These are phyloP conservation scores for Anolis sagrei DNA, from an alignment of 2,113 vertebrate genomes.

Conservation along the genomic window DNA sequence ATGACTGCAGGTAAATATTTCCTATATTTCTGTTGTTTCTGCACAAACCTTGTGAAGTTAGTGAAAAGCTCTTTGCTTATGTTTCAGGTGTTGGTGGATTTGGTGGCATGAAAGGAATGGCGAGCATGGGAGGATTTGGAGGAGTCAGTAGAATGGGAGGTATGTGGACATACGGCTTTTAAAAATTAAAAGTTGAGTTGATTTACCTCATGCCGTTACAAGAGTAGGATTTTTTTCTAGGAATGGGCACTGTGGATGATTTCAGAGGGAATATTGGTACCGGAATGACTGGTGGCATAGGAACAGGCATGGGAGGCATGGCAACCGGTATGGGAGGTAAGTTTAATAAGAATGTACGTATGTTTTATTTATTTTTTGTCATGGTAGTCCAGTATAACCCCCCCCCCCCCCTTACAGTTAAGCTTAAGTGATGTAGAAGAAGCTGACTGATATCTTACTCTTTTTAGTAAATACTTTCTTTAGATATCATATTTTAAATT, in stretches of 20 bases:
- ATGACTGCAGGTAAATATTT: constrained; percentile 86
- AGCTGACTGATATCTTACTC: too few relatives aligned
- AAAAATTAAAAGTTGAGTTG: neutral
- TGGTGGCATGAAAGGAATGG: constrained; percentile 91
- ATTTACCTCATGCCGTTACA: constrained; percentile 3
- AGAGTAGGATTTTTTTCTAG: constrained; percentile 34
- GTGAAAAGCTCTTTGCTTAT: constrained; percentile 61
- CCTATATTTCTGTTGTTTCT: neutral
- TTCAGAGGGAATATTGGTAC: constrained; percentile 56
- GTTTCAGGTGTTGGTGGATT: constrained; percentile 87
- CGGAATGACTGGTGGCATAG: constrained; percentile 41
- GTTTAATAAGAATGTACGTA: neutral
- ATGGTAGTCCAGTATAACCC: neutral
- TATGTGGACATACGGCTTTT: constrained; percentile 57
- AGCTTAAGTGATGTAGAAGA: neutral
- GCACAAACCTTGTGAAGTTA: constrained; percentile 24
- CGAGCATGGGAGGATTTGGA: constrained; percentile 90
- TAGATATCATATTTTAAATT: neutral
- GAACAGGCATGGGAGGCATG: constrained; percentile 39
- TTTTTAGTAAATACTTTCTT: neutral
- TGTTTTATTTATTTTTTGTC: neutral
- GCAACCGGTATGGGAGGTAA: constrained; percentile 58
- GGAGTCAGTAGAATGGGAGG: constrained; percentile 92
- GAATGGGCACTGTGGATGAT: constrained; percentile 48
- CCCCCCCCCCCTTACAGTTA: neutral